Evolutionary conservation across 2,797 vertebrate species (phyloP).

Genomic region (Myiotriccus ornatus): DNA sequence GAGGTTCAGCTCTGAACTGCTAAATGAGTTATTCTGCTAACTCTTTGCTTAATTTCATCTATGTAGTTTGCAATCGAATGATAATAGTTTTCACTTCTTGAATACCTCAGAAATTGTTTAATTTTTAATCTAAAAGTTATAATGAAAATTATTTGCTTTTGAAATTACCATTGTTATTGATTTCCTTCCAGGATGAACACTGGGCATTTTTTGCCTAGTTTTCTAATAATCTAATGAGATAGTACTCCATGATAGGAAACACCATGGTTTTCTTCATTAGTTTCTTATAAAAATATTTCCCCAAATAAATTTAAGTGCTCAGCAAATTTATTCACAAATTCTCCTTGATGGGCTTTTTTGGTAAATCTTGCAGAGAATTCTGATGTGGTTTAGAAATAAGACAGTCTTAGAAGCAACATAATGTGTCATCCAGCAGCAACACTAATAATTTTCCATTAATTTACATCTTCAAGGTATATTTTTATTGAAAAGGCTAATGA

Average conservation of each 20-base stretch:
- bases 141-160: not conserved
- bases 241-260: not conserved
- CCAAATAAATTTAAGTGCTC: not conserved
- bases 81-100: not conserved
- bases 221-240: not conserved
- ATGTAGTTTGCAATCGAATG: not conserved
- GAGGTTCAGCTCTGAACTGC: not conserved
- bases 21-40: not conserved
- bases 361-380: not conserved
- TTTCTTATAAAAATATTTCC: not conserved
- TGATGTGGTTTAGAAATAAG: not conserved
- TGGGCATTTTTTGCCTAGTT: not conserved
- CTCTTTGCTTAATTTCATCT: not conserved
- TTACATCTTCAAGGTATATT: not conserved
- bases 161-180: not conserved
- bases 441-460: not conserved
- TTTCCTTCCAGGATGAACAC: not conserved
- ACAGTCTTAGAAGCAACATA: not conserved
- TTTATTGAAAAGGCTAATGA: not conserved
- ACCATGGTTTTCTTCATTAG: not conserved
- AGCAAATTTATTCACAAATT: not conserved
- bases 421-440: not conserved
- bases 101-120: not conserved
- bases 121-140: not conserved
- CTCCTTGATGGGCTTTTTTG: not conserved